Conservation (phyloP, 2,797 vertebrate species). For the Gouania willdenowi region DNA sequence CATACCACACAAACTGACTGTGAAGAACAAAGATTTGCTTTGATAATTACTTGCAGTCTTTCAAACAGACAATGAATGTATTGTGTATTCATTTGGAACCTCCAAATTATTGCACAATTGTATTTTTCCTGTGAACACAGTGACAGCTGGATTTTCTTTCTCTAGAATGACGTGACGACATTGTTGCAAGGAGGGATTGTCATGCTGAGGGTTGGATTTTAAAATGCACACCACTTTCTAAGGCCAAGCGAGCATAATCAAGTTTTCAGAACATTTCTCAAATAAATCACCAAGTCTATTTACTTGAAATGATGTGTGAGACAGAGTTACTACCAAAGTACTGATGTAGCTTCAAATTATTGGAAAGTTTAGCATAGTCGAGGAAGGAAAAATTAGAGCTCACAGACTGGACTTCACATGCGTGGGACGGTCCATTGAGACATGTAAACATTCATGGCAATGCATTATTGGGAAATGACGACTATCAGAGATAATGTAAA, state of each 20-base stretch:
- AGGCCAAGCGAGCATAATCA: conserved; percentile 17
- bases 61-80: conserved; percentile 42
- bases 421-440: conserved; percentile 29
- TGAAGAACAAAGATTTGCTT: conserved; percentile 44
- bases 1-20: conserved; percentile 46
- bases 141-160: conserved; percentile 14
- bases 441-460: conserved; percentile 40
- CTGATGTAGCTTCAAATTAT: conserved; percentile 42
- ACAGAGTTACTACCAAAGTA: conserved; percentile 28
- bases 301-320: conserved; percentile 23
- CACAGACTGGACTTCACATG: conserved; percentile 49
- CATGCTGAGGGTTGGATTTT: conserved; percentile 11
- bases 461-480: conserved; percentile 64
- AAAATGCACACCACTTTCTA: conserved; percentile 25
- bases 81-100: conserved; percentile 35
- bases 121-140: neutral
- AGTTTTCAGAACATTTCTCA: conserved; percentile 25
- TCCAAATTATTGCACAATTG: neutral
- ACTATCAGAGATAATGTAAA: conserved; percentile 57
- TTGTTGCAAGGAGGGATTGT: conserved; percentile 14
- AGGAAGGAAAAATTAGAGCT: conserved; percentile 12
- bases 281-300: conserved; percentile 17
- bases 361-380: conserved; percentile 20
- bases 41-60: conserved; percentile 39
- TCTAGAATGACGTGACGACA: conserved; percentile 12